Conservation (phyloP, 1,140 invertebrate genomes). For the Sarcophaga peregrina region DNA sequence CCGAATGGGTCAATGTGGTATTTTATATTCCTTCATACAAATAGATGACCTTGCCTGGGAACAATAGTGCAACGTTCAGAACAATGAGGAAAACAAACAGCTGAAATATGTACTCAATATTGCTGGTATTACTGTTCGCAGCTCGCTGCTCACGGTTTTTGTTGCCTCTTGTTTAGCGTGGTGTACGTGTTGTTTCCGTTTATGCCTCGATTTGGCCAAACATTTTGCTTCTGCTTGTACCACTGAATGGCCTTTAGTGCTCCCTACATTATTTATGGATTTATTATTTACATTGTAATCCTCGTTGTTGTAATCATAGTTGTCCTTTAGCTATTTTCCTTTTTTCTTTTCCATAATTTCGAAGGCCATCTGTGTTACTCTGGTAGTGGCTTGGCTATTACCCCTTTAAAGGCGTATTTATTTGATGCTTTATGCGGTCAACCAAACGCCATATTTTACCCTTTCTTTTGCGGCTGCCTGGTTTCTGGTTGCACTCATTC, state of each 20-base stretch:
- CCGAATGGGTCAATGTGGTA: neutral
- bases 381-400: too few relatives aligned
- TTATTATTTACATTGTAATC: neutral
- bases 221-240: conserved; percentile 39
- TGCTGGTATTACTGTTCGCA: neutral
- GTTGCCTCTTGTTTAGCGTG: conserved; percentile 29
- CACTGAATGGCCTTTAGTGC: conserved; percentile 30
- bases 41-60: conserved; percentile 6
- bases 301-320: neutral
- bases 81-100: neutral
- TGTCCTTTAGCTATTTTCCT: neutral
- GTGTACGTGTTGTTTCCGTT: neutral
- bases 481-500: neutral
- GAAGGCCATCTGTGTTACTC: neutral
- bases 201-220: conserved; percentile 41
- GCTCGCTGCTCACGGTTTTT: conserved; percentile 7
- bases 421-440: neutral
- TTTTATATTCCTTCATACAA: conserved; percentile 18
- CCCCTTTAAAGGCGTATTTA: too few relatives aligned
- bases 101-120: too few relatives aligned
- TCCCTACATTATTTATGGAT: neutral
- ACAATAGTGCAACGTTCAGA: neutral
- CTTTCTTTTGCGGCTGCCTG: conserved; percentile 6
- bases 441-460: conserved; percentile 20
- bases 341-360: neutral